These are phyloP conservation scores for Cherax destructor DNA, from an alignment of 1,140 invertebrate genomes.

Conservation along the genomic window DNA sequence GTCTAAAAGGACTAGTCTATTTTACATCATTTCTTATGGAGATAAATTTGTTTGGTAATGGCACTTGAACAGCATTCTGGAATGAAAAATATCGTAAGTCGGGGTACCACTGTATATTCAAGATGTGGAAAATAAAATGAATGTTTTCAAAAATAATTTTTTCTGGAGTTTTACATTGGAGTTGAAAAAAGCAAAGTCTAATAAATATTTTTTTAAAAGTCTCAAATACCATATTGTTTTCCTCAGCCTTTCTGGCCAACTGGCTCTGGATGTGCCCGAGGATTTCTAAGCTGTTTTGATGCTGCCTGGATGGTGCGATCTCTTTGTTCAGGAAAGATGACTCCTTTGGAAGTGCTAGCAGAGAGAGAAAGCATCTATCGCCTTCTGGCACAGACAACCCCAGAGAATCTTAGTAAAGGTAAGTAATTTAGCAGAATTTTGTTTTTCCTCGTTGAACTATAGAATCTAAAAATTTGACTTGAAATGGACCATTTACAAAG, in stretches of 20 bases:
- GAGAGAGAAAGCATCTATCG: constrained; percentile 97
- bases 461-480: not conserved
- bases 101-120: no score
- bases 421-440: not conserved
- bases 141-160: no score
- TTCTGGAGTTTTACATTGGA: no score
- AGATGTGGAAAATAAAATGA: no score
- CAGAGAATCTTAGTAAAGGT: constrained; percentile 93
- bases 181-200: no score
- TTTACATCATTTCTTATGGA: no score
- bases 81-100: no score
- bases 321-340: constrained; percentile 84
- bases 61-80: no score
- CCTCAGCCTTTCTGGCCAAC: constrained; percentile 97
- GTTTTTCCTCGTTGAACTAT: not conserved
- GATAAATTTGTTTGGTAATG: no score
- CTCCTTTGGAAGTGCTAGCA: constrained; percentile 89
- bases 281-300: constrained; percentile 96
- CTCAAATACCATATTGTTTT: not conserved
- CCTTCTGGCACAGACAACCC: constrained; percentile 93
- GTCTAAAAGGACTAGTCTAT: no score
- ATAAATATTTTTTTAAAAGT: no score
- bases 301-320: constrained; percentile 95
- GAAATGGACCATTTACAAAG: no score
- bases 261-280: constrained; percentile 96